A percentile compares a stretch with the other conserved stretches of the same genome.
Evolutionary conservation across 2,113 vertebrate species (phyloP).

Genomic region (Pteronura brasiliensis): DNA sequence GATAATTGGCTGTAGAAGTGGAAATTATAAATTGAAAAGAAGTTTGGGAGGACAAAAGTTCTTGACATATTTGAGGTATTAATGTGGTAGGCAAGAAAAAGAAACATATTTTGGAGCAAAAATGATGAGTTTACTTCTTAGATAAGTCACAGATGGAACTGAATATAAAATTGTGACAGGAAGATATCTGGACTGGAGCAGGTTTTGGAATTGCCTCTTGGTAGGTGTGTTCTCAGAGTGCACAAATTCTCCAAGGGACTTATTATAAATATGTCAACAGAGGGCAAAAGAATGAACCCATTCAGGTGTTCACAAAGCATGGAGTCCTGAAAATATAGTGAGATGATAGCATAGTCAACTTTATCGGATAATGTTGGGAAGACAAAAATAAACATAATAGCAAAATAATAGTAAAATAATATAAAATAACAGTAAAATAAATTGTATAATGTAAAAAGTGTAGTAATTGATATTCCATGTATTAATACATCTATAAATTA

Average conservation of each 20-base stretch:
- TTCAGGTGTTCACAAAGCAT: neutral
- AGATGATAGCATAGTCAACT: neutral
- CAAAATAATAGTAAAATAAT: neutral
- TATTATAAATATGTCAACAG: neutral
- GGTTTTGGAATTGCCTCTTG: neutral
- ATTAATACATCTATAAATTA: neutral
- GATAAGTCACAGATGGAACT: neutral
- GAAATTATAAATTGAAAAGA: neutral
- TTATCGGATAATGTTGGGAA: neutral
- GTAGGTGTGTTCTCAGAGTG: neutral
- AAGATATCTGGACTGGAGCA: neutral
- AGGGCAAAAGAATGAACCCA: neutral
- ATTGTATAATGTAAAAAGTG: neutral
- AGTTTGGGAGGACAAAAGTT: neutral
- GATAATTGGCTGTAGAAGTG: neutral
- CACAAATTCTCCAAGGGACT: neutral
- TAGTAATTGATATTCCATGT: neutral
- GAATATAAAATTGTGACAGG: neutral
- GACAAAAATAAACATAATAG: neutral
- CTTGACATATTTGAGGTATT: neutral
- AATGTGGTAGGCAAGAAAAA: neutral
- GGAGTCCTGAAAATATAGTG: neutral
- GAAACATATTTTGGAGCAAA: neutral
- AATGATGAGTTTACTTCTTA: neutral
- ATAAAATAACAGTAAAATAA: neutral